phyloP scores from a whole-genome alignment of 2,797 vertebrate genomes.

The Astyanax mexicanus region DNA sequence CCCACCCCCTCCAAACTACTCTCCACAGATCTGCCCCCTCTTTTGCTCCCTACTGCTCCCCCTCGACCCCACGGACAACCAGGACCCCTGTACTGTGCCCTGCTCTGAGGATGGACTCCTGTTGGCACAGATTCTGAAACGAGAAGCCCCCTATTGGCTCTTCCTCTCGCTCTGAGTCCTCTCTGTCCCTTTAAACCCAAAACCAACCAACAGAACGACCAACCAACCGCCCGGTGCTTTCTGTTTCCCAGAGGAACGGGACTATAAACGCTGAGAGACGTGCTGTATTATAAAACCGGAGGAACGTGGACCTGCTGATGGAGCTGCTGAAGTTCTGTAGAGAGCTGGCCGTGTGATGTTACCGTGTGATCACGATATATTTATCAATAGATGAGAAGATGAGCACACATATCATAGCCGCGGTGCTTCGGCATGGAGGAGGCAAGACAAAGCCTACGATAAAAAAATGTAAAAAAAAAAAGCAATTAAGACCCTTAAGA shows the following conservation, averaged over 20 bases:
- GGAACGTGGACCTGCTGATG: conserved; percentile 51
- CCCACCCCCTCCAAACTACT: conserved; percentile 51
- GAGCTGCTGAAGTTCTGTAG: conserved; percentile 58
- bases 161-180: conserved; percentile 44
- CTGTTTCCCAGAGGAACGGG: conserved; percentile 57
- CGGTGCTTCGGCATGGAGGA: conserved; percentile 23
- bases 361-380: conserved; percentile 41
- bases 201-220: too few relatives aligned
- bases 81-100: conserved; percentile 53
- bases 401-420: conserved; percentile 54
- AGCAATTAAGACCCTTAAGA: conserved; percentile 43
- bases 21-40: conserved; percentile 37
- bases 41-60: conserved; percentile 41
- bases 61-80: conserved; percentile 58
- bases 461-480: too few relatives aligned
- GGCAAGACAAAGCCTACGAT: conserved; percentile 20
- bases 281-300: conserved; percentile 70
- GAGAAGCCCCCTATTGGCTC: conserved; percentile 18
- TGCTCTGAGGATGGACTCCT: conserved; percentile 33
- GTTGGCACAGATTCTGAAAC: conserved; percentile 38
- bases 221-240: conserved; percentile 72
- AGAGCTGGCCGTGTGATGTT: conserved; percentile 43
- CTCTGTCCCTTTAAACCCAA: conserved; percentile 59
- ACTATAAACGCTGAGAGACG: conserved; percentile 17
- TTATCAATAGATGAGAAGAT: conserved; percentile 35